Conservation (phyloP, 1,140 invertebrate genomes). For the Octopus sinensis region DNA sequence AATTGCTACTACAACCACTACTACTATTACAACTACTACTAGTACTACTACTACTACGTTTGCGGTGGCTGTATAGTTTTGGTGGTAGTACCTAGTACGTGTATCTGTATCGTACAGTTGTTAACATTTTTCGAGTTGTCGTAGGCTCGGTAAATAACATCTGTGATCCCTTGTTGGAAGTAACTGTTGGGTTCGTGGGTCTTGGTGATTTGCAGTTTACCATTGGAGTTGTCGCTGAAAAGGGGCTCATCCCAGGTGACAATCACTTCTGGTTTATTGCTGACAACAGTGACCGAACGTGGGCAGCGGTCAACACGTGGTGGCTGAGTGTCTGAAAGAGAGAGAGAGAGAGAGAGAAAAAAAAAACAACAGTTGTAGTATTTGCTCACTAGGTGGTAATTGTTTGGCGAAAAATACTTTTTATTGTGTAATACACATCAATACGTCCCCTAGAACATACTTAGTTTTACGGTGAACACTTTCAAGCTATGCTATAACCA, state of each 20-base stretch:
- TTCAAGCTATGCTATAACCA: too few relatives aligned
- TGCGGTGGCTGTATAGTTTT: too few relatives aligned
- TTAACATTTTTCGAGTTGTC: constrained; percentile 66
- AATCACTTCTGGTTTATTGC: constrained; percentile 55
- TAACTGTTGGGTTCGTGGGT: constrained; percentile 59
- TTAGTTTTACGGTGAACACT: too few relatives aligned
- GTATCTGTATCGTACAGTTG: constrained; percentile 65
- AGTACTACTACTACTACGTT: too few relatives aligned
- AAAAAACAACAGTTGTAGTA: not conserved
- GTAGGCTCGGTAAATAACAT: constrained; percentile 63
- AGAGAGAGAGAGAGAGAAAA: not conserved
- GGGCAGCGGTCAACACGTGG: constrained; percentile 67
- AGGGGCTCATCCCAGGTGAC: constrained; percentile 67
- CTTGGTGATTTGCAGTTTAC: constrained; percentile 53
- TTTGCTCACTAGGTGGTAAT: too few relatives aligned
- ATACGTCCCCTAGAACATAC: too few relatives aligned
- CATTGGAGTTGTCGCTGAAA: constrained; percentile 70
- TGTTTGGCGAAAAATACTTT: too few relatives aligned
- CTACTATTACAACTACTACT: too few relatives aligned
- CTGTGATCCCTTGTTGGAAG: constrained; percentile 64
- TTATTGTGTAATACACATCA: too few relatives aligned
- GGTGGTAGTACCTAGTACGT: constrained; percentile 62
- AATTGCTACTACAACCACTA: too few relatives aligned
- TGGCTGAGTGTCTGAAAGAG: constrained; percentile 62
- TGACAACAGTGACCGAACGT: constrained; percentile 62